phyloP scores from a whole-genome alignment of 2,797 vertebrate species.

The Parotocinclus haroldoi region DNA sequence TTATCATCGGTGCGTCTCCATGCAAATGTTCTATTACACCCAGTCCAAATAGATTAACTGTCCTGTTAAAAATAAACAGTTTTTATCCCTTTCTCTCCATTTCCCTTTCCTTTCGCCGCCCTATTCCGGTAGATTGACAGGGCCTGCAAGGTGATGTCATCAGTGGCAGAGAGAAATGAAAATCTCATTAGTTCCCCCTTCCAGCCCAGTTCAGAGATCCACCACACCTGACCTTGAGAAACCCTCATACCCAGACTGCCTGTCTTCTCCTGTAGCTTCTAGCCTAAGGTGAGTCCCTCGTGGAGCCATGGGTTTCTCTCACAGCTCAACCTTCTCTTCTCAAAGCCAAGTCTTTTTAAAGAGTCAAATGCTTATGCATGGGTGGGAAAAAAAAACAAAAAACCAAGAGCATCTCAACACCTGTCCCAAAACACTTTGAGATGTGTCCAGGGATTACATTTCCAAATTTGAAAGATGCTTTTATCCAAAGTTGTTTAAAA shows the following conservation, averaged over 20 bases:
- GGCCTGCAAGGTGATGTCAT: slow-evolving; percentile 40
- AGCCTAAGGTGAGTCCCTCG: slow-evolving; percentile 36
- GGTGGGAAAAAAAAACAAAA: too few species aligned
- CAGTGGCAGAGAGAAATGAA: slow-evolving; percentile 57
- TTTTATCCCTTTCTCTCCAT: slow-evolving; percentile 44
- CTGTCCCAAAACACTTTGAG: too few species aligned
- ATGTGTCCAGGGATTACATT: too few species aligned
- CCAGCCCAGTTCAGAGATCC: slow-evolving; percentile 64
- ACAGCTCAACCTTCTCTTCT: slow-evolving; percentile 8
- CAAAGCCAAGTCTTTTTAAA: too few species aligned
- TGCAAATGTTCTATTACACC: slow-evolving; percentile 71
- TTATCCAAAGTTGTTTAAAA: too few species aligned
- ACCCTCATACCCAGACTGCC: slow-evolving; percentile 28
- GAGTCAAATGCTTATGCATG: too few species aligned
- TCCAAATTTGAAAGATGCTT: too few species aligned
- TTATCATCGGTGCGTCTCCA: slow-evolving; percentile 81
- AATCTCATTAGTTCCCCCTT: slow-evolving; percentile 73
- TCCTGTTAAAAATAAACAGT: slow-evolving; percentile 71
- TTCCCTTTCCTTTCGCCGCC: slow-evolving; percentile 15
- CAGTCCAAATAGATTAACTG: slow-evolving; percentile 76
- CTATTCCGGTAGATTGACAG: slow-evolving; percentile 50
- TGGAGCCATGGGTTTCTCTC: slow-evolving; percentile 29
- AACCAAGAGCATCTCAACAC: too few species aligned
- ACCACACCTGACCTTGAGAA: slow-evolving; percentile 68
- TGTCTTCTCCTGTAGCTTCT: slow-evolving; percentile 11